A percentile compares a stretch with the other conserved stretches of the same genome.
These are phyloP conservation scores for Rhinopomastus cyanomelas DNA, from an alignment of 2,113 vertebrate genomes.

Conservation along the genomic window DNA sequence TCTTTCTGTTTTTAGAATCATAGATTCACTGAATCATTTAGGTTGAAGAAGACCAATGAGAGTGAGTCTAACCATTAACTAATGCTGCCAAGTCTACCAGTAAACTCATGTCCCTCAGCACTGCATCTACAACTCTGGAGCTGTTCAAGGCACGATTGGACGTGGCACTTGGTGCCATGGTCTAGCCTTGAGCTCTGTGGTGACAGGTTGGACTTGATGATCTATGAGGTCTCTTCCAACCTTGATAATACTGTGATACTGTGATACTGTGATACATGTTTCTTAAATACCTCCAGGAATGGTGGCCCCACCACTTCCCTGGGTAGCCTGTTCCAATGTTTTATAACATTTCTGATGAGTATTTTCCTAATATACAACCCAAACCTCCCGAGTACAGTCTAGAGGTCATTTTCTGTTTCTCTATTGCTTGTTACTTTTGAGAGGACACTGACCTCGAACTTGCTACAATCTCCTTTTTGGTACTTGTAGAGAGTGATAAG, in stretches of 20 bases:
- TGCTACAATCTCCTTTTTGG: background rate
- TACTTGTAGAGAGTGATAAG: accelerated
- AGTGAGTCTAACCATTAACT: accelerated
- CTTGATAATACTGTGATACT: too few species aligned
- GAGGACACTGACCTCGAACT: accelerated
- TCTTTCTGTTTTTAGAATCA: background rate
- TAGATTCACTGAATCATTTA: background rate
- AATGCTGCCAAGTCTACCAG: background rate
- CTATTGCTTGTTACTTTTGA: background rate
- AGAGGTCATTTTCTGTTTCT: background rate
- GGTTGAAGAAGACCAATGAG: background rate
- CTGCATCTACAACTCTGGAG: too few species aligned
- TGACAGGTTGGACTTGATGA: too few species aligned
- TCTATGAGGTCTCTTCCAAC: too few species aligned
- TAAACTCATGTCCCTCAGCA: background rate
- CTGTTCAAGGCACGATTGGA: too few species aligned
- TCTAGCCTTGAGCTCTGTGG: too few species aligned
- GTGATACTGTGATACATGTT: too few species aligned
- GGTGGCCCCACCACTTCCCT: background rate
- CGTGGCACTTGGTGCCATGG: too few species aligned
- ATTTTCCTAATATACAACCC: background rate
- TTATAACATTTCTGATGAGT: too few species aligned
- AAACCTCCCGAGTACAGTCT: background rate
- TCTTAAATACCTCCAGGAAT: background rate
- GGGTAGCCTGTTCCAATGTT: background rate